Conservation (phyloP, 2,797 vertebrate genomes). For the Smutsia temminckii region DNA sequence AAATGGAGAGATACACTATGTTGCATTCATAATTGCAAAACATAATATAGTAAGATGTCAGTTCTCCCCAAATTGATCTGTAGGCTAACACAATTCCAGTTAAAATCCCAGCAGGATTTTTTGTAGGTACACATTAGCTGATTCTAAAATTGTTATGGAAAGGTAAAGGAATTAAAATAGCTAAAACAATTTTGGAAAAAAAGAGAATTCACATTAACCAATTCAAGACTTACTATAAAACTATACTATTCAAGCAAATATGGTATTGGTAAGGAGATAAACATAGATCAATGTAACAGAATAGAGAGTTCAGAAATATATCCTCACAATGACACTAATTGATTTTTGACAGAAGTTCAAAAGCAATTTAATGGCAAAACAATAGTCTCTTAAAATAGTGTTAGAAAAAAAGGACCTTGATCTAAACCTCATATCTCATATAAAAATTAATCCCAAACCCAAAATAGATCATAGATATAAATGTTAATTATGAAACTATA, state of each 20-base stretch:
- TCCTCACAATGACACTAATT: not conserved
- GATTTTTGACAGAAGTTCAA: not conserved
- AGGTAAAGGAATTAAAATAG: not conserved
- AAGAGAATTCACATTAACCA: not conserved
- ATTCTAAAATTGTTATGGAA: constrained; percentile 30
- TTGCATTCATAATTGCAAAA: constrained; percentile 11
- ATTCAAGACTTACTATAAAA: not conserved
- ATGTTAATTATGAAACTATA: not conserved
- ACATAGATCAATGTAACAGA: not conserved
- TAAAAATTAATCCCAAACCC: not conserved
- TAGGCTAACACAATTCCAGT: not conserved
- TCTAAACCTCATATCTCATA: not conserved
- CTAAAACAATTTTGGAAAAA: constrained; percentile 25
- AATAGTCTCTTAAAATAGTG: not conserved
- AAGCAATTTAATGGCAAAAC: not conserved
- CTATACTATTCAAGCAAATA: not conserved
- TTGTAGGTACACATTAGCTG: not conserved
- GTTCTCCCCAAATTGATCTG: not conserved
- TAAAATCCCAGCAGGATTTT: constrained; percentile 47
- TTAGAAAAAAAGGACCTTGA: not conserved
- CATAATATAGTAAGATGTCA: not conserved
- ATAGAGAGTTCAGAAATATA: not conserved
- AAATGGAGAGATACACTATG: not conserved
- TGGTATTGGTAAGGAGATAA: not conserved
- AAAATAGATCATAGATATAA: not conserved